These are phyloP conservation scores for Gadopsis marmoratus DNA, from an alignment of 2,797 vertebrate genomes.

Conservation along the genomic window DNA sequence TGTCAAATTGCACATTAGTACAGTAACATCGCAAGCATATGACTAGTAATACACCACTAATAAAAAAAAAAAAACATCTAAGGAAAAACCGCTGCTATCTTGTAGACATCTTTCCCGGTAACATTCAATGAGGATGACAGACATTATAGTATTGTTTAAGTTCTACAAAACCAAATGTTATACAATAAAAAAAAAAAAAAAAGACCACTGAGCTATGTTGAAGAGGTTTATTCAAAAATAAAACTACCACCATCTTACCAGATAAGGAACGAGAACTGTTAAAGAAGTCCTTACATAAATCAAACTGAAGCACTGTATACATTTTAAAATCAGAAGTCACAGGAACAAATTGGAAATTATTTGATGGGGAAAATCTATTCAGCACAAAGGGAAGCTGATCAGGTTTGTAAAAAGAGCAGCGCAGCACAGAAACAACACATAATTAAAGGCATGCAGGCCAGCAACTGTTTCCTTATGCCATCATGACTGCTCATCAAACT, in stretches of 20 bases:
- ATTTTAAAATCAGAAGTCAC: conserved; percentile 68
- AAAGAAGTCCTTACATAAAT: conserved; percentile 67
- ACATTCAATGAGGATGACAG: background rate
- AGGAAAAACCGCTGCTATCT: background rate
- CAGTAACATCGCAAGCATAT: background rate
- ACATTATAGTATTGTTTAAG: too few relatives aligned
- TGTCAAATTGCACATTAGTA: background rate
- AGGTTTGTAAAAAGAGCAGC: conserved; percentile 44
- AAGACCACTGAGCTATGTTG: conserved; percentile 22
- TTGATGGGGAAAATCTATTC: conserved; percentile 21
- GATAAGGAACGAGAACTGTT: conserved; percentile 57
- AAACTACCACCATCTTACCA: conserved; percentile 69
- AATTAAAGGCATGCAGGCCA: conserved; percentile 67
- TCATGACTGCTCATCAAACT: conserved; percentile 13
- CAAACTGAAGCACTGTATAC: conserved; percentile 57
- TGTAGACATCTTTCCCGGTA: background rate
- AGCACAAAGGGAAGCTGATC: conserved; percentile 29
- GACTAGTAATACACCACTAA: too few relatives aligned
- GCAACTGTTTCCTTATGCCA: conserved; percentile 1
- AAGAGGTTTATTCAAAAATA: conserved; percentile 81
- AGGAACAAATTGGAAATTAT: conserved; percentile 48
- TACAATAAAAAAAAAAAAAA: background rate
- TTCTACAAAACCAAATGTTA: background rate
- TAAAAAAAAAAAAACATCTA: background rate
- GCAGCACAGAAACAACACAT: conserved; percentile 55